phyloP scores from a whole-genome alignment of 2,797 vertebrate species.

The Typhlichthys subterraneus region DNA sequence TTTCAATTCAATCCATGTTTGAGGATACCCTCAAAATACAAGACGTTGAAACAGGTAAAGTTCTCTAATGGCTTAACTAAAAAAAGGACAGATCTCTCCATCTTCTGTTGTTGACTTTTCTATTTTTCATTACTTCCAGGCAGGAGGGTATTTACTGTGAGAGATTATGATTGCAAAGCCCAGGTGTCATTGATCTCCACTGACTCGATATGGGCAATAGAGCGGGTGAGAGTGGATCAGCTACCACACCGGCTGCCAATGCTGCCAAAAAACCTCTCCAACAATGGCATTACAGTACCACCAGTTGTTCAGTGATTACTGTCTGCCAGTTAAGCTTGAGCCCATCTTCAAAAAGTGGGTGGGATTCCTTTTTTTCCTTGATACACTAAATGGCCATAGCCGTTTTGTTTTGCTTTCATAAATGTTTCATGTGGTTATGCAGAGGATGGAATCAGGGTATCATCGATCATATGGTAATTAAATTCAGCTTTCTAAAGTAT shows the following conservation, averaged over 20 bases:
- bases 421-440: conserved; percentile 39
- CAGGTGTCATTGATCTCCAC: conserved; percentile 53
- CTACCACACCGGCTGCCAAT: conserved; percentile 32
- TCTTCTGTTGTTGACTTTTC: conserved; percentile 40
- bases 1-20: conserved; percentile 7
- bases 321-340: conserved; percentile 17
- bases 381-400: conserved; percentile 13
- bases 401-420: conserved; percentile 18
- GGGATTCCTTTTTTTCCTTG: conserved; percentile 23
- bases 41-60: conserved; percentile 19
- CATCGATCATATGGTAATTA: conserved; percentile 62
- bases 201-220: conserved; percentile 51
- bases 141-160: conserved; percentile 49
- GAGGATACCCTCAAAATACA: conserved; percentile 22
- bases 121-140: conserved; percentile 52
- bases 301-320: conserved; percentile 29
- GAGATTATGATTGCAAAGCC: conserved; percentile 64
- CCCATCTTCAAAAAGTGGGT: conserved; percentile 14
- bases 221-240: conserved; percentile 25
- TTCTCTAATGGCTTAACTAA: conserved; percentile 24
- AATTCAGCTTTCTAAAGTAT: conserved; percentile 37
- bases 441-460: conserved; percentile 23
- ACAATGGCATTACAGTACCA: conserved; percentile 18
- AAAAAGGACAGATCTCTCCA: conserved; percentile 18
- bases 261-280: conserved; percentile 24